Base-by-base conservation (phyloP, 2,113 vertebrate genomes). In the Eptesicus fuscus region DNA sequence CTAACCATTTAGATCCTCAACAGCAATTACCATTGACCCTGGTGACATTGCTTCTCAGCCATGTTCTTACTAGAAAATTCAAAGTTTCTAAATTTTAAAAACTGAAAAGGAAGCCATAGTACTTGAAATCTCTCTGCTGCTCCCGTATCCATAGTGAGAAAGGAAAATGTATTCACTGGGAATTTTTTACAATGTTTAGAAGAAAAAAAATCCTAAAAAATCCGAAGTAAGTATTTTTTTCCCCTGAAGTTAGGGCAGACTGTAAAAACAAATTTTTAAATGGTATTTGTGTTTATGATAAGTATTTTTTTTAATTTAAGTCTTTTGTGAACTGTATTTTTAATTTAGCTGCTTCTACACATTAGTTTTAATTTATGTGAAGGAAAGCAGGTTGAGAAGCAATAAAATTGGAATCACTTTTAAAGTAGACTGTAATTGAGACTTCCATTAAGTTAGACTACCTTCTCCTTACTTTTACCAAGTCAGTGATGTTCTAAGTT, bases 401-500 rank as follows among this genome's bases (percentile, higher is more conserved):
- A 83, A 87, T 49, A 69, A 91, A 89, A 56, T 70, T 70, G 73
- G 91, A 91, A 30, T 61, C 37, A 74, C 16, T 78, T 96, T 83
- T 90, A 35, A 95, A 82, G 16, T 73, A 74, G 67, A 77, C 3
- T 37, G 5, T 78, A 25, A 84, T 17, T 87, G 47, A 95, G 90
- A 87, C 40, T 63, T 91, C 44, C 37, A 51, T 74, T 83, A 70
- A 30, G 18, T 35, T 76, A 74, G 61, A 77, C 30, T 94, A n/a
- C 13, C 9, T 79, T 89, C 30, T 14, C 47, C 25, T 77, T 59
- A 70, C 51, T 82, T 96, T 76, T 71, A 63, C 32, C 32, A 70
- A 74, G 53, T 93, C 11, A 30, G 51, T 35, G 65, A 92, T 69
- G 13, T 92, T 94, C 92, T 85, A 77, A 90, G 92, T 94, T 88